These are phyloP conservation scores for Gasteruption jaculator DNA, from an alignment of 2,888 invertebrate genomes.

Conservation along the genomic window DNA sequence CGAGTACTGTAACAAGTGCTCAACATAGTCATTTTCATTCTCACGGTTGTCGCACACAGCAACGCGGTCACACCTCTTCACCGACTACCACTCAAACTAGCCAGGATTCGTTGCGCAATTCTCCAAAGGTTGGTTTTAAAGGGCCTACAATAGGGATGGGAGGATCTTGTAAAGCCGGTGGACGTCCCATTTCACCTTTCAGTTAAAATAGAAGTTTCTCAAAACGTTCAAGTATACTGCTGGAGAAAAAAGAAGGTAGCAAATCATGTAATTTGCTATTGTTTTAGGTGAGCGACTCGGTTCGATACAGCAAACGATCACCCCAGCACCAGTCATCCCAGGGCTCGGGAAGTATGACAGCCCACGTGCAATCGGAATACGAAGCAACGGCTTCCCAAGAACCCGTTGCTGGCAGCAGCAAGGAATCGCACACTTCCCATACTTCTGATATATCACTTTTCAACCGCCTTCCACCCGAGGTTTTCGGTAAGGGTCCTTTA, in stretches of 20 bases:
- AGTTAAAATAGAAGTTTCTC: no score
- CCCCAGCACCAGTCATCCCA: constrained; percentile 41
- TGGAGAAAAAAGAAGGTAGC: no score
- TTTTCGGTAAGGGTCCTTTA: constrained; percentile 38
- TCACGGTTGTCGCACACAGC: constrained; percentile 40
- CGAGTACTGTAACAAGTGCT: constrained; percentile 44
- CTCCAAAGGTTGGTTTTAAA: constrained; percentile 35
- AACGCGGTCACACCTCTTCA: constrained; percentile 41
- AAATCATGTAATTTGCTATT: constrained; percentile 7
- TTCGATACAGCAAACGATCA: constrained; percentile 39
- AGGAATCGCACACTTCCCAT: constrained; percentile 38
- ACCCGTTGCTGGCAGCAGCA: constrained; percentile 44
- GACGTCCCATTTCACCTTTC: background rate
- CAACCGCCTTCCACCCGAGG: constrained; percentile 47
- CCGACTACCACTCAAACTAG: constrained; percentile 39
- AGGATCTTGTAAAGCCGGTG: background rate
- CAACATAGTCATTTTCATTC: constrained; percentile 46
- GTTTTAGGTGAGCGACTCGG: constrained; percentile 35
- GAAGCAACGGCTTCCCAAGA: constrained; percentile 32
- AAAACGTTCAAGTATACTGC: no score
- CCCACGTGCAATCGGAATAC: constrained; percentile 30
- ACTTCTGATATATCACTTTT: constrained; percentile 45
- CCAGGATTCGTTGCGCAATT: constrained; percentile 42
- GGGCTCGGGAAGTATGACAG: constrained; percentile 30
- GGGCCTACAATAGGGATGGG: background rate